Evolutionary conservation across 2,113 vertebrate species (phyloP), one percentile per base, ranked within the genome.

Genomic region (Chionis minor): DNA sequence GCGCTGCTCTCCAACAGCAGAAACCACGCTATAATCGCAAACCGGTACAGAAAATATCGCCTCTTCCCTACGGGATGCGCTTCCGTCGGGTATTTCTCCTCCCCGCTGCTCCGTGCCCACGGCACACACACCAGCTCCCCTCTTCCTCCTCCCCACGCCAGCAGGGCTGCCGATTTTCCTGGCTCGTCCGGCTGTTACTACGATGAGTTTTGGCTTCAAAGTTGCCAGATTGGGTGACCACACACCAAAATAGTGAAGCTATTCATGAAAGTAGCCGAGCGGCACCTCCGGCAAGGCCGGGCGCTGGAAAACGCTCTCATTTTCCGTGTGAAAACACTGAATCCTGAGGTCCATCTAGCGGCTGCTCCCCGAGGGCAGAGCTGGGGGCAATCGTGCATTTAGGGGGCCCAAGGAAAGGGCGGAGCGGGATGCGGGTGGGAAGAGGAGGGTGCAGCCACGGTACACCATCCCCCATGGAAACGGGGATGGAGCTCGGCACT

Each of bases 31-130:
- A 22, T 4, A 21, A 12, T 12, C 6, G 2, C 32, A 44, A 35
- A 44, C 38, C 38, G 74, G 21, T 4, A 8, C 1, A 8, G 33
- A 38, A 52, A 82, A 61, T 12, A 30, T 8, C 65, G 18, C 6
- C 47, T 33, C 49, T 40, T 35, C 38, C 26, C 40, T 1, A 7
- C 1, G 12, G 28, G 58, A 9, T 4, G 15, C 2, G 3, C 6
- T 47, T 38, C 12, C 12, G 28, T 4, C 10, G 49, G 51, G 65
- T 9, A 30, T 7, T 38, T 47, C 66, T 38, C 15, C 26, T 63
- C 32, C 38, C 67, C 30, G 2, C 24, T 6, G 52, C 52, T n/a
- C 47, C 3, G 8, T 40, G 22, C 42, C 61, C 20, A 10, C 30
- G 56, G 14, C 35, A 32, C 38, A 21, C 21, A 6, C 38, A 9